Evolutionary conservation across 2,888 invertebrate species (phyloP), one percentile per base, ranked within the genome.

Genomic region (Chydorus sphaericus): DNA sequence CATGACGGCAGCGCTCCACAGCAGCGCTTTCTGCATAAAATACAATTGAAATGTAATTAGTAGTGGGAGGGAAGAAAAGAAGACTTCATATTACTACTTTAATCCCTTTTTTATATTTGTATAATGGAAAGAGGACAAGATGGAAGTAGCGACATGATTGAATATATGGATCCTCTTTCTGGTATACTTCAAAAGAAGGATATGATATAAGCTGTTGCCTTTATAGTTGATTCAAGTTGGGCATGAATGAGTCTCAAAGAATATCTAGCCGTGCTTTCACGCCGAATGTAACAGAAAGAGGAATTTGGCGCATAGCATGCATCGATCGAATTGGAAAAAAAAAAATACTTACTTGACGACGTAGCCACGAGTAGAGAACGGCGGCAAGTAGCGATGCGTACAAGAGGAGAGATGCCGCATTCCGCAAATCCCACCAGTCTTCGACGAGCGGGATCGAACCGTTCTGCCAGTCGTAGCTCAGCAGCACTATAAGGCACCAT

Each of bases 391-490:
- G 28, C 4, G 39, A 38, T 14, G 55, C 36, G n/a, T 59, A 60
- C 29, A 65, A 61, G 11, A 58, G 29, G 3, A 65, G 29, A 2
- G 70, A 64, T 53, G 63, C 63, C 16, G 66, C 38, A 61, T 69
- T 70, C 2, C 65, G 23, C 20, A 58, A 59, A 10, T 68, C 64
- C 62, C 89, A 76, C 4, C 65, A 16, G 18, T 59, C 59, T 8
- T 67, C 64, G 62, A 90, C 76, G 59, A 88, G 73, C 23, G 87
- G 85, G 59, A 90, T 80, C 10, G 86, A 87, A 5, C 86, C 85
- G 82, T 87, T 84, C 72, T 89, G 88, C 89, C 89, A 90, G 70
- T 90, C 90, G 67, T 89, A 88, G 63, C 85, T 84, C 48, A 89
- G 74, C 26, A 44, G 28, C 26, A 44, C 44, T 44, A 14, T 23